Evolutionary conservation across 23 tunicate species (phyloP), one percentile per base, ranked within the genome.

Genomic region (Aplidium turbinatum): DNA sequence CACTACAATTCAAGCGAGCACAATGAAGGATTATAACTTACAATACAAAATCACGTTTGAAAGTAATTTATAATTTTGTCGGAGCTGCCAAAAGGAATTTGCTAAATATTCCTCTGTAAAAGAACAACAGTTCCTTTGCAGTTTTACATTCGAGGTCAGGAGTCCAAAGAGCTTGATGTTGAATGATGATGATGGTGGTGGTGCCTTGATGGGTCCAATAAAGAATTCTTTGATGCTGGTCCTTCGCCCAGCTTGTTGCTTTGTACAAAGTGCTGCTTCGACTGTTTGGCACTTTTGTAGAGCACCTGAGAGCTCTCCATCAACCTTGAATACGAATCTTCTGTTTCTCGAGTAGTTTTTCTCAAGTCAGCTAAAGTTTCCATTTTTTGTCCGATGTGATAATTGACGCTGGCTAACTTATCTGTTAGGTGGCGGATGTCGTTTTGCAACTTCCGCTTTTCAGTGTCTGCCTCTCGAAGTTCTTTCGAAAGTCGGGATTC

Each of bases 251-350:
- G 19, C 21, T 25, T 16, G 6, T n/a, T n/a, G 72, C 50, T 65
- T 38, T 65, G 23, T 27, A 70, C 19, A 47, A 70, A 47, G 47
- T 82, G 57, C 28, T 31, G 68, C 55, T 35, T 55, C 20, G 82
- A 57, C 35, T 62, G 70, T 31, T 30, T 47, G 1, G 81, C 82
- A 42, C 38, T 34, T 38, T 90, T 61, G 18, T 68, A 78, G 0
- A 90, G 78, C 22, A 83, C 57, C 29, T 90, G 90, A 26, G 89
- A 82, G 27, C 81, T 90, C 83, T 90, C 97, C n/a, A 90, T 35
- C 6, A 90, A 54, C 54, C 83, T 83, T 31, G 68, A 32, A 70
- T 86, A 86, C 0, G 84, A 78, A 16, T 65, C 51, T 64, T 86
- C 94, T 23, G 94, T 79, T 33, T 80, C 94, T 36, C 48, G 30